Base-by-base conservation (phyloP, 1,140 invertebrate genomes). In the Ladona fulva region DNA sequence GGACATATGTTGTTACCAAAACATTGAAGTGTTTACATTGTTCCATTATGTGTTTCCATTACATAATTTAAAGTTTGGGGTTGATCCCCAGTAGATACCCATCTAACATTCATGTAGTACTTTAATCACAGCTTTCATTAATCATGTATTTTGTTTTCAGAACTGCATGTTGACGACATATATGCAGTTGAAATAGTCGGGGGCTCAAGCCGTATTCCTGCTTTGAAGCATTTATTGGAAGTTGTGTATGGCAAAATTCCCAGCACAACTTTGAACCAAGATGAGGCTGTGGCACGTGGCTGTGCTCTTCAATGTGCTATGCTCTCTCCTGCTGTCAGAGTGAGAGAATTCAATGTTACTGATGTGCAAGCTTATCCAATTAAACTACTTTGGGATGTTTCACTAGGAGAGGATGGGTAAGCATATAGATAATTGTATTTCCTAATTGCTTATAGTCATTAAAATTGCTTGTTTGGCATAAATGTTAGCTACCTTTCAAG, bases 271-370 rank as follows among this genome's bases (percentile, higher is more conserved):
- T 85, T 99, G 29, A 99, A 99, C 86, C 93, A 98, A 84, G 98
- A 99, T 85, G 98, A 99, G 86, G 94, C 97, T 29, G 96, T 99
- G 11, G 90, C 97, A 10, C 90, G 97, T 77, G 98, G 97, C 0
- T 98, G 97, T 86, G 97, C 97, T 37, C 86, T 99, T 42, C 96
- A 98, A 84, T 98, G 95, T 87, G 98, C 98, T 11, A 99, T 99
- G 88, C 87, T 99, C 78, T 97, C 95, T 79, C 98, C 98, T 42
- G 96, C 95, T 24, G 96, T 99, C 81, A 91, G 96, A 84, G 97
- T 99, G 44, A 89, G 95, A 79, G 97, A 99, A 78, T 98, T 99
- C 84, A 91, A 89, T 76, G 92, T 99, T 3, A 93, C 93, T 11
- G 97, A 99, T 85, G 91, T 95, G 80, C 96, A 98, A 83, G 93